Base-by-base conservation (phyloP, 2,797 vertebrate species). In the Todus mexicanus region DNA sequence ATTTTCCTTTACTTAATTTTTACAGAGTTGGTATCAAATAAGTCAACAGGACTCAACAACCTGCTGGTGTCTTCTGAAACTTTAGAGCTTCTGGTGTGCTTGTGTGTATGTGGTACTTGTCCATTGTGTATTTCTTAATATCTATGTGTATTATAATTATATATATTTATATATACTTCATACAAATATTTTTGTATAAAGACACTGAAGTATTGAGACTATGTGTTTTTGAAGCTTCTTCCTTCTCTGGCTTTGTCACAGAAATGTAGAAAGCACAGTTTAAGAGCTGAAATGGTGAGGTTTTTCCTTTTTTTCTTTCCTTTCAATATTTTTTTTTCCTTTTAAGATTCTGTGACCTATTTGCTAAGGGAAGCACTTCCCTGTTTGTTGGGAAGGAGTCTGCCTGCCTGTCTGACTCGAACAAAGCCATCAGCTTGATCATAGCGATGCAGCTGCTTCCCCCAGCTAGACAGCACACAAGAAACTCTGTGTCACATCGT, bases 81-180 rank as follows among this genome's bases (percentile, higher is more conserved):
- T 50, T 42, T 65, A 59, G n/a, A 23, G 35, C 15, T 68, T 33
- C 59, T 79, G 18, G 0, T 4, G 15, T 23, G 37, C 15, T 56
- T 13, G 3, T 37, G 4, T 31, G 3, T 3, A 14, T 1, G 7
- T 27, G 26, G 14, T 21, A 45, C 22, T 48, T 31, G 11, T 12
- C 23, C 20, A 4, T 0, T 26, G 37, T 27, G 12, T 20, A 18
- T 45, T 48, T 78, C 21, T 78, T 47, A n/a, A 10, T 11, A 26
- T 7, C 2, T 5, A 33, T 2, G 1, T 15, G 8, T 11, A 42
- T 12, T 63, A 51, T 25, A 70, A 56, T 31, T 31, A 11, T 9
- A 4, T 9, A 1, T 6, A 15, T 35, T 15, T 22, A 70, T 4
- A 10, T 26, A 7, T 5, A 21, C 2, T 23, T 48, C 11, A 53